Evolutionary conservation across 2,888 invertebrate species (phyloP).

Genomic region (Nebria salina): DNA sequence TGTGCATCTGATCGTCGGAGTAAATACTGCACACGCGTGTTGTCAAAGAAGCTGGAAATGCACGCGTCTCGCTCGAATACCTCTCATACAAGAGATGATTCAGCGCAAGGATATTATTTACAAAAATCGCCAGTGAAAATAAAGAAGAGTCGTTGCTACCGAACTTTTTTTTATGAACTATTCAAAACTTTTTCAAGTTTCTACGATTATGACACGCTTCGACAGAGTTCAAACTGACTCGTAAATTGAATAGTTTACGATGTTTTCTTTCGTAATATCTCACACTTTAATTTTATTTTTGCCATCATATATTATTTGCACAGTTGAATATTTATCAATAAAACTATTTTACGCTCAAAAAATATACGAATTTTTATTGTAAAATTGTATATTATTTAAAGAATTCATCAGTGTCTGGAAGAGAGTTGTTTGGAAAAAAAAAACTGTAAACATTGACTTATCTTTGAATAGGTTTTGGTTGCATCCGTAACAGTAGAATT

Average conservation of each 20-base stretch:
- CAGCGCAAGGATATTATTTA: neutral
- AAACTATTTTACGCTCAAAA: no score
- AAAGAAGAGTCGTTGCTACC: neutral
- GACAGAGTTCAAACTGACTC: constrained; percentile 44
- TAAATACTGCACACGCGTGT: no score
- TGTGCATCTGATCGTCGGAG: no score
- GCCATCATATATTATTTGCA: neutral
- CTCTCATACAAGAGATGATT: no score
- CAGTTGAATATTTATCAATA: neutral
- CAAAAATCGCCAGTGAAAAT: neutral
- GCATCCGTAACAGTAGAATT: constrained; percentile 15
- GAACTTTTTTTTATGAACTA: constrained; percentile 36
- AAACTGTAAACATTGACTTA: neutral
- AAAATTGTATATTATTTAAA: no score
- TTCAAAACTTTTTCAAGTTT: constrained; percentile 33
- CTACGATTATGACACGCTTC: constrained; percentile 38
- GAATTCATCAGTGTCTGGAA: no score
- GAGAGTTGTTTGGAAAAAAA: neutral
- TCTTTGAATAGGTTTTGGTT: neutral
- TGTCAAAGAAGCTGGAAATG: no score
- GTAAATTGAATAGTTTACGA: constrained; percentile 42
- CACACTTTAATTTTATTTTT: neutral
- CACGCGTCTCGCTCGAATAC: no score
- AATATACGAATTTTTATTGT: no score
- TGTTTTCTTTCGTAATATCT: neutral